Conservation (phyloP, 2,888 invertebrate species). For the Branchellion lobata region DNA sequence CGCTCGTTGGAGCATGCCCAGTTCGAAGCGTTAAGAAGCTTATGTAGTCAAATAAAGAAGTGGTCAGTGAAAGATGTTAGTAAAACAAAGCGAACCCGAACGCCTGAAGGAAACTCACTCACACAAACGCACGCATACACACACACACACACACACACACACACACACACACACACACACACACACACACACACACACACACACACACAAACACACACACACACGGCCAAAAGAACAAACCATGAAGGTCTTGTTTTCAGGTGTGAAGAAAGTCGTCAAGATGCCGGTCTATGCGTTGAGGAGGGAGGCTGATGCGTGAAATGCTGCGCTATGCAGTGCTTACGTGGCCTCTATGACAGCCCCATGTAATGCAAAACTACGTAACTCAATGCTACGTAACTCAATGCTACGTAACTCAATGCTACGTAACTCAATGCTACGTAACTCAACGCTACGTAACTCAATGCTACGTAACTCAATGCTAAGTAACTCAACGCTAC, state of each 20-base stretch:
- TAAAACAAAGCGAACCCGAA: not conserved
- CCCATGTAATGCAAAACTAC: too few relatives aligned
- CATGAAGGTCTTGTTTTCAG: not conserved
- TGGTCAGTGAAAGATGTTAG: not conserved
- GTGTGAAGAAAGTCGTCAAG: not conserved
- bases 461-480: too few relatives aligned
- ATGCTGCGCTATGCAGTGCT: too few relatives aligned
- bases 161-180: not conserved
- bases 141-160: not conserved
- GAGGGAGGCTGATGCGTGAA: too few relatives aligned
- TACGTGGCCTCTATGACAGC: too few relatives aligned
- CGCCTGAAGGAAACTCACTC: not conserved
- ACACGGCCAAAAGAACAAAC: not conserved
- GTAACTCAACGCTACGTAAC: too few relatives aligned
- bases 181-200: not conserved
- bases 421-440: too few relatives aligned
- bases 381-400: too few relatives aligned
- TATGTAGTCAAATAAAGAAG: not conserved
- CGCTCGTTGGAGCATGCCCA: too few relatives aligned
- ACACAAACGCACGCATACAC: not conserved
- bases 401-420: too few relatives aligned
- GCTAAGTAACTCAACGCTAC: too few relatives aligned
- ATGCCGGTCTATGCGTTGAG: slow-evolving; percentile 19
- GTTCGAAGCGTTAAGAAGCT: not conserved
- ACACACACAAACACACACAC: too few relatives aligned